Evolutionary conservation across 2,113 vertebrate genomes (phyloP), one percentile per base, ranked within the genome.

Genomic region (Delphinus delphis): DNA sequence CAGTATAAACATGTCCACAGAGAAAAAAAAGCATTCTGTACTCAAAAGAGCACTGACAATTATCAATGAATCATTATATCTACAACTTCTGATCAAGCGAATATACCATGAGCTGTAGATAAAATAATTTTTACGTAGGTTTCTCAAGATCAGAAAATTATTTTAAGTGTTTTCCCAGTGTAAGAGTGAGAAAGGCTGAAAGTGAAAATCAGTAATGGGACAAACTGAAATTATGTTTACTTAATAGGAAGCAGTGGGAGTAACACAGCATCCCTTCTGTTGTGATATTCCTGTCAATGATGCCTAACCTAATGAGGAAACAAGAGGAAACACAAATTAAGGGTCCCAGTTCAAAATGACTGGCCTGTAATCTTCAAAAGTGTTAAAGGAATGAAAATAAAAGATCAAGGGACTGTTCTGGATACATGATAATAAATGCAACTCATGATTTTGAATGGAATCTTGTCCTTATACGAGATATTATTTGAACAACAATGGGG

Each of bases 361-460:
- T 36, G 13, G 38, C 14, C 50, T 73, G 38, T 31, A 92, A 70
- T 70, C 28, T 95, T 90, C 13, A 62, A 74, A 71, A 86, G 41
- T 86, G 47, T 71, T 73, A 94, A 60, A 93, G 62, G 20, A 88
- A 60, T 31, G 2, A 79, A 70, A 76, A 23, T 28, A 67, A 89
- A 88, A 63, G 62, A 84, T 74, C 63, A 93, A 95, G 14, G 18
- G 70, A 96, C 44, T 90, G 38, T 82, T 93, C 63, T 58, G 90
- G 55, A 83, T 77, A 76, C 5, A 28, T 14, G 44, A 28, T 23
- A 82, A 90, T 70, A 86, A 88, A 93, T 60, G 23, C 25, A 95
- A 83, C 15, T 41, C 31, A 38, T 17, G 41, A 58, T 90, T 86
- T 6, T 82, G 26, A 88, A 89, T 47, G 10, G 47, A 70, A 77